Evolutionary conservation across 2,113 vertebrate species (phyloP), one percentile per base, ranked within the genome.

Genomic region (Lophotis ruficrista): DNA sequence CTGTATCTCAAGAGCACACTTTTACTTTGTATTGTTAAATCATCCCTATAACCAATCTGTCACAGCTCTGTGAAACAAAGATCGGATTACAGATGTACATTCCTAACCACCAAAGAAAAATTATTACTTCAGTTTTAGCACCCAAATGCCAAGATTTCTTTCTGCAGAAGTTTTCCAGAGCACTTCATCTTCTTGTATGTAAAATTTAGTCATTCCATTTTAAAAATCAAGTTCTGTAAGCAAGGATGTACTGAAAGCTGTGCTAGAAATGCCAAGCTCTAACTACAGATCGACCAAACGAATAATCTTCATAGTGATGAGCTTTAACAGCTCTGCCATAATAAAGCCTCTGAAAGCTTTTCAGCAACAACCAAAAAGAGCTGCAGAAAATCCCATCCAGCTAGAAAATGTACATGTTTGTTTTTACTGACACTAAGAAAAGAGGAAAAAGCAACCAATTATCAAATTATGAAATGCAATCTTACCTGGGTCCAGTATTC

Each of bases 401-500:
- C 13, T 62, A 72, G 9, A 68, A 83, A 66, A 95, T 2, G 8
- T n/a, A 75, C 6, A 12, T 13, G 50, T 20, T 57, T 60, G 12
- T 38, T 92, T 83, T 78, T 38, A 66, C 14, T 70, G 8, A 80
- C 9, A 7, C 12, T 57, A 53, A 72, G 17, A 72, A 57, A 68
- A 35, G 11, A 37, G 6, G 10, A 31, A 70, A 88, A 87, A 51
- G 9, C 24, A 82, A 12, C 19, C 41, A 84, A 75, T 78, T 70
- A 78, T 30, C 5, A 62, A 89, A 90, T 77, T 64, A 94, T 27
- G 4, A 93, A 95, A 94, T 33, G 58, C 14, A 80, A 14, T 87
- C 87, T 95, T 96, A 96, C 77, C 77, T 87, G 62, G 21, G 33
- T 94, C 56, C 41, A 83, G 37, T 81, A 93, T 90, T 92, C 58